A percentile compares a stretch with the other conserved stretches of the same genome.
Evolutionary conservation across 2,888 invertebrate genomes (phyloP).

Genomic region (Operophtera brumata): DNA sequence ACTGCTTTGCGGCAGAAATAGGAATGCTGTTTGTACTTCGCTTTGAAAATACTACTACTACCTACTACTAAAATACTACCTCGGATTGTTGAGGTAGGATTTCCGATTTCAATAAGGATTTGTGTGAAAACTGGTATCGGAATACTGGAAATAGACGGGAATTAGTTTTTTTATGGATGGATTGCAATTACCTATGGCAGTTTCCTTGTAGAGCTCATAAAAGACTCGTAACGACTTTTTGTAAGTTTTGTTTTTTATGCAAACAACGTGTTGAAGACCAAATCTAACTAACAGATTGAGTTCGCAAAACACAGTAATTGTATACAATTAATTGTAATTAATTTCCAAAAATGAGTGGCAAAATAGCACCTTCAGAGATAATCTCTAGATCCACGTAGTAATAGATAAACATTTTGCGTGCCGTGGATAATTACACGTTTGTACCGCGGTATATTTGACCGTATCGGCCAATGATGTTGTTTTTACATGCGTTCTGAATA

Average conservation of each 20-base stretch:
- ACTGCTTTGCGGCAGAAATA: too few relatives aligned
- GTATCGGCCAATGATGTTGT: background rate
- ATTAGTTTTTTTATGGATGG: too few relatives aligned
- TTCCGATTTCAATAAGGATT: too few relatives aligned
- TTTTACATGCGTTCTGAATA: too few relatives aligned
- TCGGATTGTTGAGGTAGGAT: too few relatives aligned
- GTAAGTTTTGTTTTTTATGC: background rate
- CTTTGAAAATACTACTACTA: too few relatives aligned
- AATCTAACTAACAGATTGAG: slow-evolving; percentile 26
- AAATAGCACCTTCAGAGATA: slow-evolving; percentile 45
- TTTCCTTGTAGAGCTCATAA: background rate
- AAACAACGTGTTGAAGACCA: slow-evolving; percentile 32
- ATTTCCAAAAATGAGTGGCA: slow-evolving; percentile 37
- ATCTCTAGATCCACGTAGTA: slow-evolving; percentile 45
- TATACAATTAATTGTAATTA: slow-evolving; percentile 34
- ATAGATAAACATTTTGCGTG: slow-evolving; percentile 46
- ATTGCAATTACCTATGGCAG: background rate
- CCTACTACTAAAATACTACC: too few relatives aligned
- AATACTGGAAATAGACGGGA: too few relatives aligned
- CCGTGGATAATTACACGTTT: slow-evolving; percentile 52
- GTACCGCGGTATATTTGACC: slow-evolving; percentile 54
- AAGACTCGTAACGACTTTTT: background rate
- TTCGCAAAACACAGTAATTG: slow-evolving; percentile 28
- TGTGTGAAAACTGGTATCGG: too few relatives aligned
- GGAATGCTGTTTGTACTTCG: too few relatives aligned